Base-by-base conservation (phyloP, 2,888 invertebrate species). In the Neria commutata region DNA sequence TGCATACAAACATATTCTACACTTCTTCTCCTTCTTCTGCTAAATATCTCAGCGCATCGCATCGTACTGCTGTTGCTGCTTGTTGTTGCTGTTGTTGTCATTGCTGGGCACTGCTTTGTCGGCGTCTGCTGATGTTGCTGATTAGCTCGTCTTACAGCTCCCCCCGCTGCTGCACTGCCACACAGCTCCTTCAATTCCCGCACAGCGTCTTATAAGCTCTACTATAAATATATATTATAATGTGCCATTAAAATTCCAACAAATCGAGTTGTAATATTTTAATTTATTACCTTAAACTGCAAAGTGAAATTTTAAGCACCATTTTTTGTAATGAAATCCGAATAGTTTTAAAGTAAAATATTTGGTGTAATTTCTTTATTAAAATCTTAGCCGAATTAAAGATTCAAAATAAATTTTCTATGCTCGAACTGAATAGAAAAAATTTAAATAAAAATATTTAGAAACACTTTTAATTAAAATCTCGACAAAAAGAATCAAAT, bases 221-320 rank as follows among this genome's bases (percentile, higher is more conserved):
- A 14, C n/a, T 5, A 37, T 16, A 8, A 37, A 37, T 4, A 14
- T 16, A 8, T 6, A 14, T 16, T 16, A 37, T 21, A 49, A 67
- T 67, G 63, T 67, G 66, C 63, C 67, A 67, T 67, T 63, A 67
- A 67, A 67, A 63, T 58, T 55, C 63, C 57, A 67, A 65, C 67
- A 65, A 63, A 60, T 59, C 60, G 64, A 58, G 45, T 54, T 40
- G 56, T 33, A n/a, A n/a, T n/a, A n/a, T n/a, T n/a, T n/a, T n/a
- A n/a, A n/a, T n/a, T n/a, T n/a, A n/a, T n/a, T n/a, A n/a, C n/a
- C n/a, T n/a, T n/a, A n/a, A n/a, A n/a, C n/a, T n/a, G n/a, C n/a
- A n/a, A n/a, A n/a, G n/a, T n/a, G n/a, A n/a, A n/a, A n/a, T n/a
- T n/a, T n/a, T n/a, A n/a, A n/a, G n/a, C n/a, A n/a, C n/a, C n/a